A percentile compares a stretch with the other conserved stretches of the same genome.
phyloP scores from a whole-genome alignment of 2,888 invertebrate genomes.

The Conops quadrifasciatus region DNA sequence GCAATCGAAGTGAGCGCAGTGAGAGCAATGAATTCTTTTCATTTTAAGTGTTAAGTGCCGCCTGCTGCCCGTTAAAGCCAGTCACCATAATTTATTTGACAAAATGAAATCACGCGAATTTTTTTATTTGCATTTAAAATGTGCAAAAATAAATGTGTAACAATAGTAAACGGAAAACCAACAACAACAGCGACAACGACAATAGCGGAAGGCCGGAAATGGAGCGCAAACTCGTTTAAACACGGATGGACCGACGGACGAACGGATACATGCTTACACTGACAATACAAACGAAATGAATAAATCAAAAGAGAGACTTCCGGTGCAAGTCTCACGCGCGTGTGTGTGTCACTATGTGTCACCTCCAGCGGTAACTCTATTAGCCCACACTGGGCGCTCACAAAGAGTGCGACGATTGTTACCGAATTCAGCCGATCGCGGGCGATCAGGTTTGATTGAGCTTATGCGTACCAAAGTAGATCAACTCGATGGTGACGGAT shows the following conservation, averaged over 20 bases:
- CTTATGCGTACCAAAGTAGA: no score
- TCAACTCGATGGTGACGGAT: no score
- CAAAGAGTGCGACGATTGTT: no score
- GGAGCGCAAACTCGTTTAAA: neutral
- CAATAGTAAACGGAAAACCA: neutral
- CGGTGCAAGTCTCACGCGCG: neutral
- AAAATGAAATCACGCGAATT: no score
- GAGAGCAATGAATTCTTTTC: neutral
- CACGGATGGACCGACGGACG: neutral
- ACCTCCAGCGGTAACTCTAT: neutral
- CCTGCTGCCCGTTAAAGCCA: neutral
- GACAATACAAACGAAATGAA: neutral
- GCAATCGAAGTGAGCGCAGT: neutral
- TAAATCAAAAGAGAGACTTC: conserved; percentile 21
- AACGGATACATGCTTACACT: neutral
- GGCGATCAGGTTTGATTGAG: no score
- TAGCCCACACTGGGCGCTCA: neutral
- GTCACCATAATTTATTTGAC: neutral
- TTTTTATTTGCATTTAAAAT: neutral
- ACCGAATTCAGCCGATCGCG: no score
- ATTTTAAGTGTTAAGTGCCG: neutral
- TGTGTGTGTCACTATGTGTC: neutral
- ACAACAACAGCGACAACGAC: neutral
- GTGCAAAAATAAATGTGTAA: conserved; percentile 1
- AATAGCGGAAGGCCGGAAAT: neutral